A percentile compares a stretch with the other conserved stretches of the same genome.
These are phyloP conservation scores for Hirtodrosophila alboralis DNA, from an alignment of 2,888 invertebrate genomes.

Conservation along the genomic window DNA sequence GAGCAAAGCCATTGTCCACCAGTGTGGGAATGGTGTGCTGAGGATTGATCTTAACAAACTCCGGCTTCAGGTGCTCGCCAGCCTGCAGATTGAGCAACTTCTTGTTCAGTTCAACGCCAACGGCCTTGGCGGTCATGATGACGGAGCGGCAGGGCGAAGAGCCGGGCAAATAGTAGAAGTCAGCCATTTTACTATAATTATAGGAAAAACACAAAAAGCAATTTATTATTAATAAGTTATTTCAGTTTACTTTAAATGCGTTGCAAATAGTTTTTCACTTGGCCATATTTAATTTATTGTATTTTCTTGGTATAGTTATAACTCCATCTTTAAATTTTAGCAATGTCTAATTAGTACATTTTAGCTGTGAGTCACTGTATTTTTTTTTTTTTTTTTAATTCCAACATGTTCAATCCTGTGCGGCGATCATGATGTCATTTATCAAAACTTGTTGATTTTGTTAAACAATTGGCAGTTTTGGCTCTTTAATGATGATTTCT, in stretches of 20 bases:
- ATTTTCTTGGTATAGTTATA: too few species aligned
- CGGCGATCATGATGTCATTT: conserved; percentile 34
- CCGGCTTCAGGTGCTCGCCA: conserved; percentile 89
- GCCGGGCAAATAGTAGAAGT: conserved; percentile 88
- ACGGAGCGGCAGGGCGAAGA: conserved; percentile 89
- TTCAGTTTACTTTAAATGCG: background rate
- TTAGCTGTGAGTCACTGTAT: too few species aligned
- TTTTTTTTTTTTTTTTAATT: too few species aligned
- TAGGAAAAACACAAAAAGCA: conserved; percentile 14
- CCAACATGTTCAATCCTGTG: conserved; percentile 2
- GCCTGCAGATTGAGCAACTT: conserved; percentile 86
- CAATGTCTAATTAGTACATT: too few species aligned
- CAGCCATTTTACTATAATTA: conserved; percentile 82
- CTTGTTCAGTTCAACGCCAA: conserved; percentile 88
- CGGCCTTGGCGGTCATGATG: conserved; percentile 87
- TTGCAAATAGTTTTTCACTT: too few species aligned
- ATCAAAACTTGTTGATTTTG: background rate
- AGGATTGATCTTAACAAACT: conserved; percentile 90
- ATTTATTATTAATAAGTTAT: conserved; percentile 38
- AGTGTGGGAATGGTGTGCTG: conserved; percentile 94
- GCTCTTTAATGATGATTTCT: too few species aligned
- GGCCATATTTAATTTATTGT: too few species aligned
- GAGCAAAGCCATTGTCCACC: conserved; percentile 91
- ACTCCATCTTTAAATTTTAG: too few species aligned
- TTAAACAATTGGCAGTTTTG: conserved; percentile 9